Conservation (phyloP, 2,888 invertebrate genomes). For the Drosophila formosana region DNA sequence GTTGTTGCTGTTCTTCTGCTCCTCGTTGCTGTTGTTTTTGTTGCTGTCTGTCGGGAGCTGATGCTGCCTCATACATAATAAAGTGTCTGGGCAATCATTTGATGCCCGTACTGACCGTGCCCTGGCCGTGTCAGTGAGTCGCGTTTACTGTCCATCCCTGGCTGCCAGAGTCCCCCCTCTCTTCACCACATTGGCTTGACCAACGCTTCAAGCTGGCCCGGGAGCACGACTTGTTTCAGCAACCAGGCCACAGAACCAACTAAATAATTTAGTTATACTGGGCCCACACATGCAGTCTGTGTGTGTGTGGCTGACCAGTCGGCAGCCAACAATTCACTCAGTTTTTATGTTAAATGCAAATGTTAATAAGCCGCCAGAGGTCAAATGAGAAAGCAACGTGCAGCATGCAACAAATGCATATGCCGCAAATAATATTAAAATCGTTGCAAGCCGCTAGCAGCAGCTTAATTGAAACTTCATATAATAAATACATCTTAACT, state of each 20-base stretch:
- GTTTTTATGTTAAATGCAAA: constrained; percentile 58
- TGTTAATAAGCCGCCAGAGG: constrained; percentile 62
- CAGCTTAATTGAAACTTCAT: no score
- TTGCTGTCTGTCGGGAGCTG: constrained; percentile 33
- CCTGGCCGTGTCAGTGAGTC: constrained; percentile 66
- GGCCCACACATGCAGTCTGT: constrained; percentile 47
- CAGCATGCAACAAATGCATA: not conserved
- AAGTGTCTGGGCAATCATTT: constrained; percentile 81
- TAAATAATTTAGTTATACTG: constrained; percentile 79
- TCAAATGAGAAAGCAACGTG: constrained; percentile 18
- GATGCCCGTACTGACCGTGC: constrained; percentile 55
- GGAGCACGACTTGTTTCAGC: constrained; percentile 51
- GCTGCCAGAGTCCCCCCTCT: not conserved
- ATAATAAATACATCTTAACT: no score
- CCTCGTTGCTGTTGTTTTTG: constrained; percentile 24
- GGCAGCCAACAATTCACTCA: constrained; percentile 57
- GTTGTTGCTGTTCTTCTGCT: constrained; percentile 19
- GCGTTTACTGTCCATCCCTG: constrained; percentile 12
- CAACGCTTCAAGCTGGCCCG: constrained; percentile 19
- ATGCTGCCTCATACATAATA: constrained; percentile 75
- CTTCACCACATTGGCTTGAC: constrained; percentile 25
- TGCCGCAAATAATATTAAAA: constrained; percentile 7
- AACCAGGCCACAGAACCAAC: constrained; percentile 62
- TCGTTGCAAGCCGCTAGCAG: not conserved
- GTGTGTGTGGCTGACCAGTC: constrained; percentile 47